A percentile compares a stretch with the other conserved stretches of the same genome.
These are phyloP conservation scores for Sceloporus tristichus DNA, from an alignment of 2,113 vertebrate genomes.

Conservation along the genomic window DNA sequence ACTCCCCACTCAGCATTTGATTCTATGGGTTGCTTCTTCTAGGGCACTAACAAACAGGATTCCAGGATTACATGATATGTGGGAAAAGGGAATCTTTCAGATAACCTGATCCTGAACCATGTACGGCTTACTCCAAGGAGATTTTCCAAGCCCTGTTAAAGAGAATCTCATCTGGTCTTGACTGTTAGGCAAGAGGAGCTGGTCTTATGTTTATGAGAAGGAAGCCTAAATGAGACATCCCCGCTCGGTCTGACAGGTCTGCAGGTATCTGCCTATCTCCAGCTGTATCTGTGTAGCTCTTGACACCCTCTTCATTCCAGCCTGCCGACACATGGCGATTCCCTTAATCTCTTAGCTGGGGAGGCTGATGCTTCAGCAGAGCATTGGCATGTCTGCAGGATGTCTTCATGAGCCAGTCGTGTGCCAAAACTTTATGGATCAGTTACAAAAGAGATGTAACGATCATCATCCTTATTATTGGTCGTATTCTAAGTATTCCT, in stretches of 20 bases:
- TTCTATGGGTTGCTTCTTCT: too few relatives aligned
- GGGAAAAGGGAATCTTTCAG: background rate
- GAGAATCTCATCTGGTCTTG: accelerated
- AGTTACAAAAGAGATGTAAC: constrained; percentile 77
- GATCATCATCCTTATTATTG: constrained; percentile 33
- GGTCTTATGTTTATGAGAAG: accelerated
- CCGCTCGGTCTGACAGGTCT: background rate
- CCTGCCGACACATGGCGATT: constrained; percentile 10
- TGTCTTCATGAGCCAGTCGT: constrained; percentile 60
- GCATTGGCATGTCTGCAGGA: constrained; percentile 66
- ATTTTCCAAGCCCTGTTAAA: background rate
- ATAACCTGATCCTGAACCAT: background rate
- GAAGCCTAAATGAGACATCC: constrained; percentile 4
- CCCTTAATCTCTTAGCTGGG: background rate
- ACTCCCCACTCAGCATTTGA: too few relatives aligned
- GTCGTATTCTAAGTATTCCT: constrained; percentile 21
- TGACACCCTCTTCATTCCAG: background rate
- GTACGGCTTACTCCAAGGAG: background rate
- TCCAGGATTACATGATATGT: too few relatives aligned
- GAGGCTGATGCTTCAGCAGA: constrained; percentile 30
- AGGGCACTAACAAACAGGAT: too few relatives aligned
- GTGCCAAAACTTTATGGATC: constrained; percentile 75
- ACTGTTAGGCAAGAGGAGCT: background rate
- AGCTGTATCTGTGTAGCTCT: accelerated
- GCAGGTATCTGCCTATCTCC: background rate